Evolutionary conservation across 2,888 invertebrate species (phyloP), one percentile per base, ranked within the genome.

Genomic region (Agriotes lineatus): DNA sequence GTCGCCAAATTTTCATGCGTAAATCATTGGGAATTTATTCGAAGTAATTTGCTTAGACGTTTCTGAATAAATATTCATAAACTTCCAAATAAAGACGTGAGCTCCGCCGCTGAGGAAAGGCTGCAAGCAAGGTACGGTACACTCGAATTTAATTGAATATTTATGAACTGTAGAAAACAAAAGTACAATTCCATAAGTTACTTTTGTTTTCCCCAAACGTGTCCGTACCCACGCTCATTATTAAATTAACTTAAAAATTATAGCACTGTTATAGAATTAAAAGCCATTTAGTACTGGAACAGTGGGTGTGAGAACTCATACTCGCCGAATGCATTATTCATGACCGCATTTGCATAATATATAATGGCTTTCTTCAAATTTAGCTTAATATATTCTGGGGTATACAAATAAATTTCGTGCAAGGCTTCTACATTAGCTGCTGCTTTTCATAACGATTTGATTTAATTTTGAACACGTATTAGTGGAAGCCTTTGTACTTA

Each of bases 401-500:
- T 3, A 33, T 14, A 22, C 20, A 37, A 37, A 56, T 37, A 37
- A 20, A 56, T 56, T 57, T 57, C 56, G 39, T 57, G 37, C 56
- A 20, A 57, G 5, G 56, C 39, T 30, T 0, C 10, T 22, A 58
- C 42, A 58, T 58, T 58, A 42, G 20, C 39, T 16, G 42, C 58
- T 44, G 18, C 42, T 58, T 56, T 58, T 44, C 37, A 56, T 56
- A 52, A 22, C 56, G 19, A 56, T 72, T 72, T 69, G 69, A 70
- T 72, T 74, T 67, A 71, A 62, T 68, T 59, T 68, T 65, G 63
- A 67, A 70, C 61, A 65, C 61, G 42, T 65, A 64, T 64, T 68
- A 67, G 45, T 63, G 57, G 64, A 62, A 60, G 64, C 63, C 69
- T 72, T 72, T 72, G 71, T 71, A 68, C 58, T 70, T 72, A 67